These are phyloP conservation scores for Montipora capitata DNA, from an alignment of 92 coral and sea anemone genomes.

Conservation along the genomic window DNA sequence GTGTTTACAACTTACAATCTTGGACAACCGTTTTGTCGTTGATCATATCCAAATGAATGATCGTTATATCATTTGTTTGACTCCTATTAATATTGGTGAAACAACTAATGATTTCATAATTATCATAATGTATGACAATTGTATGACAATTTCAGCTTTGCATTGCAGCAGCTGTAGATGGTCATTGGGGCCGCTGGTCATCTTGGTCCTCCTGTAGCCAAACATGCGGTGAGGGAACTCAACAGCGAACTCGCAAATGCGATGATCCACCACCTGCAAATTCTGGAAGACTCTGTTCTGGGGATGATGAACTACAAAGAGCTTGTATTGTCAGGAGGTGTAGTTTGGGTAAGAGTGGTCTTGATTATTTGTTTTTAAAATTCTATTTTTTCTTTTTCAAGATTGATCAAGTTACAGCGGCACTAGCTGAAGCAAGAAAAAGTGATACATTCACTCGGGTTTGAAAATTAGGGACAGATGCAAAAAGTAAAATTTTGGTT, in stretches of 20 bases:
- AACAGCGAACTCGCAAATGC: conserved; percentile 84
- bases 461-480: too few species aligned
- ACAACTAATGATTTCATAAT: too few species aligned
- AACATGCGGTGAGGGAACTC: conserved; percentile 85
- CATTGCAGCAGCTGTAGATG: conserved; percentile 82
- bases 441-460: too few species aligned
- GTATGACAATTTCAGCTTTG: neutral
- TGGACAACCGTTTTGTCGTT: too few species aligned
- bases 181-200: conserved; percentile 99
- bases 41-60: too few species aligned
- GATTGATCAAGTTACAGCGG: neutral
- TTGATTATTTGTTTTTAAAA: neutral
- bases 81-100: too few species aligned
- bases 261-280: conserved; percentile 86
- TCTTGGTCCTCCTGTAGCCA: conserved; percentile 85
- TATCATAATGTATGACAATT: too few species aligned
- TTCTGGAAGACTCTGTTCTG: conserved; percentile 85
- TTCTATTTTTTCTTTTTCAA: neutral
- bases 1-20: too few species aligned
- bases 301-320: conserved; percentile 59
- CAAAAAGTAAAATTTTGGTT: too few species aligned
- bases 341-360: conserved; percentile 79
- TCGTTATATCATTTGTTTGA: too few species aligned
- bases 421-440: neutral
- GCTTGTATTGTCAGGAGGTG: conserved; percentile 81